Base-by-base conservation (phyloP, 1,140 invertebrate species). In the Drosophila truncata region DNA sequence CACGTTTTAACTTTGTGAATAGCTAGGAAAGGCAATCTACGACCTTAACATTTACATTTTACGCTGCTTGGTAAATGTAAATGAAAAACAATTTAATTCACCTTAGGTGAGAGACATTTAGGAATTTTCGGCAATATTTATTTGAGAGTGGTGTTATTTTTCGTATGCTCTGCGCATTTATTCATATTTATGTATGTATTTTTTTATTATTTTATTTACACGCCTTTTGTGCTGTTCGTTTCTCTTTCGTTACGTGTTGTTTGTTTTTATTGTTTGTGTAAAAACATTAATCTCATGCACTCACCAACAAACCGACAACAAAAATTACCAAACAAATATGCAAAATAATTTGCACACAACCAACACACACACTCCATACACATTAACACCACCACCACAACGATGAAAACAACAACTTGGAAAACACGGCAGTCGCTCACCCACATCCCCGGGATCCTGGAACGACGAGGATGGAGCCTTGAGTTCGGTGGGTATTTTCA, bases 381-480 rank as follows among this genome's bases (percentile, higher is more conserved):
- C 52, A 46, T 44, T 58, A 16, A 80, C 41, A 60, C 39, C 66
- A 37, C 46, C 35, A 66, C 31, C 50, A 70, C 61, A 49, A 81
- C 41, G 66, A 71, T 72, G 50, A 44, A 62, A 67, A 78, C 35
- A 71, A 70, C 46, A 49, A 70, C 37, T 18, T 41, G 64, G 63
- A 75, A 55, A 54, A 58, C 35, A 35, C 44, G 44, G 35, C 70
- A 93, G 92, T 77, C 91, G 92, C 16, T 92, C 92, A 41, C 90
- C 92, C 59, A 93, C 91, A 33, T 93, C 92, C 33, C 92, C 92
- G 23, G 90, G 90, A 59, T 93, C 92, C n/a, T 93, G 92, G 92
- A 93, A 93, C 41, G 92, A 93, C 57, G 92, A 93, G 39, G 92
- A 93, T 61, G 90, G 91, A 25, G 91, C 82, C 8, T 54, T 92